These are phyloP conservation scores for Tyrannus savana DNA, from an alignment of 2,113 vertebrate genomes.

Conservation along the genomic window DNA sequence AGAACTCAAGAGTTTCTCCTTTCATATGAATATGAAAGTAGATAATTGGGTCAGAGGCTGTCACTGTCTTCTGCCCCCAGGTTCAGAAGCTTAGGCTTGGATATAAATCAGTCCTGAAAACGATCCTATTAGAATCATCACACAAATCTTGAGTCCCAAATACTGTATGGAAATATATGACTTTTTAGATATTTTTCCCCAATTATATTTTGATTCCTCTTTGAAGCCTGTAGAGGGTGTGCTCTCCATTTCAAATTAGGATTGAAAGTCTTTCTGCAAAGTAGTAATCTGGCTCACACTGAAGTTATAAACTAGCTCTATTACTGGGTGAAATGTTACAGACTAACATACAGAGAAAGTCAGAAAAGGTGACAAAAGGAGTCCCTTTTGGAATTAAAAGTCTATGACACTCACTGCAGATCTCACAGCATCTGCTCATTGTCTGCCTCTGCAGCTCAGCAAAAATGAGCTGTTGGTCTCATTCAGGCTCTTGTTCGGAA, in stretches of 20 bases:
- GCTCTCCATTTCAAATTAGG: conserved; percentile 33
- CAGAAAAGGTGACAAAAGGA: neutral
- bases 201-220: neutral
- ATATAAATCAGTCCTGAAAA: neutral
- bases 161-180: neutral
- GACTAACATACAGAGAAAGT: neutral
- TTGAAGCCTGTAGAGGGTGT: conserved; percentile 59
- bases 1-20: neutral
- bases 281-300: neutral
- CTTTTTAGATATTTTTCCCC: neutral
- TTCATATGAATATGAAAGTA: neutral
- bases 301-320: neutral
- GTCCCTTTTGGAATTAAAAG: neutral
- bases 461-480: neutral
- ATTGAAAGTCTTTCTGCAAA: neutral
- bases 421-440: neutral
- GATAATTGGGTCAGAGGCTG: neutral
- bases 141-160: neutral
- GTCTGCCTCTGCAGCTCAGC: neutral
- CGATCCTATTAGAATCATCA: neutral
- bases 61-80: neutral
- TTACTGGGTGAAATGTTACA: neutral
- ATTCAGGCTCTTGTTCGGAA: neutral
- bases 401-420: neutral
- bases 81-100: neutral